Evolutionary conservation across 2,113 vertebrate genomes (phyloP).

Genomic region (Scolopax mira): DNA sequence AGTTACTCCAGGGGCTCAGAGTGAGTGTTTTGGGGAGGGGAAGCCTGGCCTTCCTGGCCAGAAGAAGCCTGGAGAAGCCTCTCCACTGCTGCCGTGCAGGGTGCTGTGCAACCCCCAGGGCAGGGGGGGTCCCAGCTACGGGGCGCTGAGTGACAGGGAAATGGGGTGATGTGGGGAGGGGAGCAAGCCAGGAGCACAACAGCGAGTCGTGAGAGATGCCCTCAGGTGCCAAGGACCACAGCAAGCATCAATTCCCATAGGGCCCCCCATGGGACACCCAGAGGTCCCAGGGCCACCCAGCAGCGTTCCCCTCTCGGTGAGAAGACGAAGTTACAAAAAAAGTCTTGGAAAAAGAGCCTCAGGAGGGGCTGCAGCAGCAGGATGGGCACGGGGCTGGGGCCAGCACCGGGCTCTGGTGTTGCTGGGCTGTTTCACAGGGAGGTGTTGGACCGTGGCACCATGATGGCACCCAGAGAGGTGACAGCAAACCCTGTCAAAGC

Average conservation of each 20-base stretch:
- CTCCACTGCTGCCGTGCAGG: too few relatives aligned
- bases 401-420: not conserved
- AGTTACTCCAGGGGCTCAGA: not conserved
- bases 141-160: not conserved
- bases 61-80: too few relatives aligned
- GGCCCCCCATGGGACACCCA: rapidly evolving
- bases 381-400: not conserved
- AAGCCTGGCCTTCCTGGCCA: too few relatives aligned
- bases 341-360: not conserved
- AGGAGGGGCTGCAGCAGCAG: not conserved
- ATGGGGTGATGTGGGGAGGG: rapidly evolving
- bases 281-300: not conserved
- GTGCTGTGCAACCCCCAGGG: not conserved
- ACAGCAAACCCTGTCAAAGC: not conserved
- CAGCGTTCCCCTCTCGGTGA: not conserved
- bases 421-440: not conserved
- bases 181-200: rapidly evolving
- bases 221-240: not conserved
- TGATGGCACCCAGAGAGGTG: not conserved
- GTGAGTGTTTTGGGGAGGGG: not conserved
- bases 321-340: not conserved
- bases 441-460: not conserved
- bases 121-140: rapidly evolving
- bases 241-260: rapidly evolving
- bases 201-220: rapidly evolving